Base-by-base conservation (phyloP, 37 sponge, comb jelly and placozoan species). In the Lycopodina hypogea region DNA sequence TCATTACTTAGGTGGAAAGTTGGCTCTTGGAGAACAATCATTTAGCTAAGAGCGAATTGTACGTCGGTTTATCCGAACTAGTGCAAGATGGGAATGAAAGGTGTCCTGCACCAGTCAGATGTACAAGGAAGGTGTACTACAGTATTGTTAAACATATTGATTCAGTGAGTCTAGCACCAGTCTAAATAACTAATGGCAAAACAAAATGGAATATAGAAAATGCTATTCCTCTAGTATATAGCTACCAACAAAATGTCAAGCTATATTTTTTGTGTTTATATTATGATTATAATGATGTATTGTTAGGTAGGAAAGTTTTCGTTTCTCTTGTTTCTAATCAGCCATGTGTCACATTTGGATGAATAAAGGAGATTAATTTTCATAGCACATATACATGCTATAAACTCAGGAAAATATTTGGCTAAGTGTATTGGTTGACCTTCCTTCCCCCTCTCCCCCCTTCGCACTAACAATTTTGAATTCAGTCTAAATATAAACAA, bases 61-160 rank as follows among this genome's bases (percentile, higher is more conserved):
- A 35, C 34, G 76, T 17, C 32, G 56, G 38, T 24, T 52, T 82
- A 50, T 50, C 65, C 26, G 18, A 48, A 17, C 61, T 82, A 14
- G 65, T 82, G 26, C 68, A 53, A n/a, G 45, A 29, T 18, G 18
- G 41, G 1, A 26, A 36, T 42, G 79, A 24, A 24, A 66, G 66
- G 32, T 30, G 39, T n/a, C 75, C 82, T 36, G 53, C 26, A 51
- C 65, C 75, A 52, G 66, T 65, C 23, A 82, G 73, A 63, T 82
- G 82, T n/a, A 82, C 74, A 1, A 82, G 73, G 66, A 82, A 26
- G 45, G 52, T 82, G 17, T 82, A 82, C 40, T 62, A 38, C 22
- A 51, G 45, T 30, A 22, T 82, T 33, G 35, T 74, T 32, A 74
- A 34, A 29, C 63, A 50, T 38, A 3, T 74, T 7, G 82, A 65